phyloP scores from a whole-genome alignment of 2,888 invertebrate genomes.

The Psylliodes chrysocephalus region DNA sequence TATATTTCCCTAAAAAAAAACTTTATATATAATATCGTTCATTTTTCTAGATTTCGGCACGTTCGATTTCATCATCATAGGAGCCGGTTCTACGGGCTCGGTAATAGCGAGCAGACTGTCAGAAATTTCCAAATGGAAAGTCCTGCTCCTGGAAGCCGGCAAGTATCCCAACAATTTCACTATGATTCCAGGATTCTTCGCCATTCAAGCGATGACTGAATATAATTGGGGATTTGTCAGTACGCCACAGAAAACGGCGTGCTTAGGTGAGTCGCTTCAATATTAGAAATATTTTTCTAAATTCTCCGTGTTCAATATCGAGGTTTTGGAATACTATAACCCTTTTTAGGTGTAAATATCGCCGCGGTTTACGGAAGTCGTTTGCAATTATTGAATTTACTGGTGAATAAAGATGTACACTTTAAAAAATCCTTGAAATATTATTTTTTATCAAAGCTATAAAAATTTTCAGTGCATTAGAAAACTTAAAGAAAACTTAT shows the following conservation, averaged over 20 bases:
- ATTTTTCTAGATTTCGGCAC: slow-evolving; percentile 40
- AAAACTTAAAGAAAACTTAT: too few relatives aligned
- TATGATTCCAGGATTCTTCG: slow-evolving; percentile 42
- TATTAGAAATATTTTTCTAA: not conserved
- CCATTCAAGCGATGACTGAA: slow-evolving; percentile 36
- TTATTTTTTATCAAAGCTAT: too few relatives aligned
- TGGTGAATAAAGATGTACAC: too few relatives aligned
- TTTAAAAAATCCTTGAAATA: too few relatives aligned
- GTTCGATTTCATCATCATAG: slow-evolving; percentile 45
- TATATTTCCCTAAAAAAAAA: too few relatives aligned
- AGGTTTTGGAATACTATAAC: not conserved
- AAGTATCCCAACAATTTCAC: slow-evolving; percentile 39
- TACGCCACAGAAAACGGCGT: slow-evolving; percentile 41
- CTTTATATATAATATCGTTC: too few relatives aligned
- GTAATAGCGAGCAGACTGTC: slow-evolving; percentile 45
- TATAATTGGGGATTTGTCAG: slow-evolving; percentile 46
- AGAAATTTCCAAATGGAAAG: slow-evolving; percentile 40
- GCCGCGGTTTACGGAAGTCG: too few relatives aligned
- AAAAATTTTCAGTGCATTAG: too few relatives aligned
- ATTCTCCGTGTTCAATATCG: too few relatives aligned
- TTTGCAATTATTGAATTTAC: too few relatives aligned
- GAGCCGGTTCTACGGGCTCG: slow-evolving; percentile 44
- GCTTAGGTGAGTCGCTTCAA: slow-evolving; percentile 44
- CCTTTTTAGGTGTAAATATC: not conserved
- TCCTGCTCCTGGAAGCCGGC: slow-evolving; percentile 47